Conservation (phyloP, 2,797 vertebrate genomes). For the Gobio occitaniae region DNA sequence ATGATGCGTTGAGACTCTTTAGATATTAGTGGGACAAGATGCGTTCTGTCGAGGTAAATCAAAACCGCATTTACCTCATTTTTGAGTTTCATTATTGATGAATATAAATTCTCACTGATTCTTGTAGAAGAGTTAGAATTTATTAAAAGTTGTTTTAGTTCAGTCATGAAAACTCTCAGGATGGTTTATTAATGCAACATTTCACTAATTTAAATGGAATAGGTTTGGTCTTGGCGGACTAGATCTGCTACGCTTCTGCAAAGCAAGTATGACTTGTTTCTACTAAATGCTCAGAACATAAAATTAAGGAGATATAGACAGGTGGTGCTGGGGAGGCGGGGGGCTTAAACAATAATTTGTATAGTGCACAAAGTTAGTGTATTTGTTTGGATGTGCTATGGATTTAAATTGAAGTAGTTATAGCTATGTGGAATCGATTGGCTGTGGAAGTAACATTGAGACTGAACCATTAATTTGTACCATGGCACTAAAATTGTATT, state of each 20-base stretch:
- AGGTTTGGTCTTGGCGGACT: neutral
- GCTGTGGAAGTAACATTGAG: too few species aligned
- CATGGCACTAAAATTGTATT: neutral
- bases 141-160: neutral
- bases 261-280: neutral
- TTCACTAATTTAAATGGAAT: neutral
- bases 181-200: neutral
- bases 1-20: constrained; percentile 31
- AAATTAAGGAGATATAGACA: neutral
- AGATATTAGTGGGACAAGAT: constrained; percentile 32
- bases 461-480: neutral
- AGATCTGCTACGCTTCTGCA: neutral
- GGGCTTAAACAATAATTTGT: neutral
- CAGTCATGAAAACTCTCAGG: neutral
- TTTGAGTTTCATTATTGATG: neutral
- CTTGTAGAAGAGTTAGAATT: neutral
- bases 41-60: constrained; percentile 1
- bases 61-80: neutral
- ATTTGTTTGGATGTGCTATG: too few species aligned
- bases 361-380: too few species aligned
- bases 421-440: too few species aligned
- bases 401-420: too few species aligned
- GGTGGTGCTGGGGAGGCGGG: neutral
- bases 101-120: neutral
- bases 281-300: neutral